Base-by-base conservation (phyloP, 2,113 vertebrate genomes). In the Columba livia region DNA sequence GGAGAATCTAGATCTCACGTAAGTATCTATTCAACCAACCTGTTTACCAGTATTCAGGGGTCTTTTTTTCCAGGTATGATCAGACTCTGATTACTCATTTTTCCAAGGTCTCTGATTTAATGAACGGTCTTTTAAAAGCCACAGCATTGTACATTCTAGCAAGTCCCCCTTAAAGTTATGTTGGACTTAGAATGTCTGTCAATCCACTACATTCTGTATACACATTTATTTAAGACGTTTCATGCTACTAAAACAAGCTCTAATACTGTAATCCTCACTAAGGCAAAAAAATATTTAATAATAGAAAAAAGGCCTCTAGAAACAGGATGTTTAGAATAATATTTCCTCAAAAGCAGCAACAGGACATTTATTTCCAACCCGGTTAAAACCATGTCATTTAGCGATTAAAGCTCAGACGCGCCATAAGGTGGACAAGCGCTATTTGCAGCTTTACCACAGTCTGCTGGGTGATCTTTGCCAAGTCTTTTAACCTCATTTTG, bases 401-500 rank as follows among this genome's bases (percentile, higher is more conserved):
- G 65, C 5, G 23, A 75, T 66, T 91, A 88, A 83, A 66, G 57
- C 74, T 71, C 31, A 92, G n/a, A 40, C 21, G 60, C 40, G 28
- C 53, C 70, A 31, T 48, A 44, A 65, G 74, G n/a, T 88, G 66
- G 73, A 66, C 66, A 79, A 79, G 32, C 29, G 14, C 10, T 10
- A 18, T 38, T 36, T 44, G 36, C 84, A 62, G 83, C 80, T 78
- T 92, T 60, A 11, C 11, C 6, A 3, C 56, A 78, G 31, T 28
- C 75, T 84, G 51, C 47, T 65, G 29, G 21, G 38, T 60, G 69
- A 71, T 60, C 80, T 85, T 44, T 5, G 31, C 74, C 84, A 89
- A 95, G 89, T 82, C 92, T 88, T 69, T 90, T 95, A 96, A 93
- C 85, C 85, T 93, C 69, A 75, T 93, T 93, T 23, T 58, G 66